Evolutionary conservation across 2,888 invertebrate species (phyloP).

Genomic region (Tetanocera ferruginea): DNA sequence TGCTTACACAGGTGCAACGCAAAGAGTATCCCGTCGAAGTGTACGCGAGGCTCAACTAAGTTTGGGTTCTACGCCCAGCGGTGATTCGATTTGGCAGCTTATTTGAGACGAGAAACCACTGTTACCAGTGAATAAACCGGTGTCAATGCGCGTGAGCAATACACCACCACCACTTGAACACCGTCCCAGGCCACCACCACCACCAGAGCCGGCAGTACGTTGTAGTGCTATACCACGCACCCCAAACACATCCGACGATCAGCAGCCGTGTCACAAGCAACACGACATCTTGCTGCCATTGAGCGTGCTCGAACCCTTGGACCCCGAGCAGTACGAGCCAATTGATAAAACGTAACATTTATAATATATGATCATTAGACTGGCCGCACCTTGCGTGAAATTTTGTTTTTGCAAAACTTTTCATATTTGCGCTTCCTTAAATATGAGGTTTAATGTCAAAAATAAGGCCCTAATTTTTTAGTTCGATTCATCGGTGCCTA

Average conservation of each 20-base stretch:
- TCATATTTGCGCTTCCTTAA: too few relatives aligned
- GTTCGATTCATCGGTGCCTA: too few relatives aligned
- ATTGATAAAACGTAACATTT: too few relatives aligned
- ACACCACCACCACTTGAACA: constrained; percentile 71
- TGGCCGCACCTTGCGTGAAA: too few relatives aligned
- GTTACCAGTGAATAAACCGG: constrained; percentile 75
- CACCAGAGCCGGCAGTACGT: constrained; percentile 78
- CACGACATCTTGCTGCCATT: constrained; percentile 72
- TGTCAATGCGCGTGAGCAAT: constrained; percentile 72
- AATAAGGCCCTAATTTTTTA: too few relatives aligned
- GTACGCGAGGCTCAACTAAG: constrained; percentile 54
- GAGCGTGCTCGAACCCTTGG: constrained; percentile 70
- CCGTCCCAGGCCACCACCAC: constrained; percentile 73
- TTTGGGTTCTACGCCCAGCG: constrained; percentile 60
- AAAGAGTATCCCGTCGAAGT: constrained; percentile 77
- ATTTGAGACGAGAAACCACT: constrained; percentile 78
- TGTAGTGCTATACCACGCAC: constrained; percentile 89
- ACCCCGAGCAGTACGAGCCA: constrained; percentile 87
- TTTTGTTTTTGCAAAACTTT: too few relatives aligned
- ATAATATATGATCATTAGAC: too few relatives aligned
- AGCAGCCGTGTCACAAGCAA: constrained; percentile 48
- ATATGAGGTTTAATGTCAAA: too few relatives aligned
- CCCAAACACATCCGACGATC: constrained; percentile 70
- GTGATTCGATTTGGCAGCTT: constrained; percentile 63
- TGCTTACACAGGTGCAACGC: constrained; percentile 85